Conservation (phyloP, 2,113 vertebrate genomes). For the Theropithecus gelada region DNA sequence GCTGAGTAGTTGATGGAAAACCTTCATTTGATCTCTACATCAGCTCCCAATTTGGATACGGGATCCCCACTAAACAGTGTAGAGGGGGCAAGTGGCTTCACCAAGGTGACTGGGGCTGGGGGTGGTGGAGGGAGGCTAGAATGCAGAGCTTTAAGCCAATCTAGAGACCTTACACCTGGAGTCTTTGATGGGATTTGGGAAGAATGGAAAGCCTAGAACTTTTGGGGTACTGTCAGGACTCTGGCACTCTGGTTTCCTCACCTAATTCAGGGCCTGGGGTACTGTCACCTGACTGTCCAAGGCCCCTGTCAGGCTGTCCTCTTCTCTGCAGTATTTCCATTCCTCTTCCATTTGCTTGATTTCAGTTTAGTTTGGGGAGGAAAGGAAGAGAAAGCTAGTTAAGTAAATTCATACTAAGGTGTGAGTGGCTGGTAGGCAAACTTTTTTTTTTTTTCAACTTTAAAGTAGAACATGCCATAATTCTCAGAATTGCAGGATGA, state of each 20-base stretch:
- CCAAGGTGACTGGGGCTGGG: no score
- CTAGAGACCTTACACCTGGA: neutral
- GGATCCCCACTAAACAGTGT: neutral
- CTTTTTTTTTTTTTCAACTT: neutral
- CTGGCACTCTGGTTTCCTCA: neutral
- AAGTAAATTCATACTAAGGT: constrained; percentile 2
- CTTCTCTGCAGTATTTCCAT: neutral
- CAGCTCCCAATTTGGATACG: neutral
- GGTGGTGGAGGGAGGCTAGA: neutral
- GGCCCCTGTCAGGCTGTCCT: neutral
- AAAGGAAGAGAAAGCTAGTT: neutral
- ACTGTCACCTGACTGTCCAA: neutral
- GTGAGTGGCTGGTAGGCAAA: neutral
- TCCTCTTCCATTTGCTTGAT: neutral
- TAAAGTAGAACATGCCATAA: neutral
- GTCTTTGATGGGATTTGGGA: neutral
- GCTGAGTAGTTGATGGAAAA: neutral
- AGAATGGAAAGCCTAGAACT: neutral
- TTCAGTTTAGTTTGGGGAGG: neutral
- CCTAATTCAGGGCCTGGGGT: neutral
- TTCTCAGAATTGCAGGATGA: neutral
- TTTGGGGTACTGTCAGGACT: neutral
- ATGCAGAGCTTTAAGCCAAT: neutral
- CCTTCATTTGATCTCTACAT: neutral
- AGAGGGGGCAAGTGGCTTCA: neutral